Base-by-base conservation (phyloP, 2,797 vertebrate species). In the Gouania willdenowi region DNA sequence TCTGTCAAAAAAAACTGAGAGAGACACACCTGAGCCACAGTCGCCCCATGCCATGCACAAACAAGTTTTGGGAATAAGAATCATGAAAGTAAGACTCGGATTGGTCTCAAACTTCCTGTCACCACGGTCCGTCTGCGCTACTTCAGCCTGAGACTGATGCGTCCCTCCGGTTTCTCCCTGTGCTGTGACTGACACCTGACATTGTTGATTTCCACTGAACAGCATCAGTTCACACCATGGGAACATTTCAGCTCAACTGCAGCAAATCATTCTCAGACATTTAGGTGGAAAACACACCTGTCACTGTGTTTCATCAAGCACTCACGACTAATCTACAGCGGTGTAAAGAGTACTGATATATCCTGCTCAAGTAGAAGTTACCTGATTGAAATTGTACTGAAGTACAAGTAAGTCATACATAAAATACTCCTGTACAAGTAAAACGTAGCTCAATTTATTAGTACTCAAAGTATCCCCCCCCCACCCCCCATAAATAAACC, bases 61-160 rank as follows among this genome's bases (percentile, higher is more conserved):
- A 14, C 12, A 24, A n/a, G n/a, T 3, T 17, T 6, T 14, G 13
- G 10, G 14, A 24, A 1, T n/a, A 11, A 6, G 17, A 5, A 29
- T 41, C 33, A 14, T 5, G 8, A 14, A 10, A 10, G 10, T 10
- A 10, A 23, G 19, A 19, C 5, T 5, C 18, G 2, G 18, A 5
- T 19, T 18, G 19, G 5, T 27, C 26, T 11, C 23, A 30, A 16
- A 19, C 36, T 47, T 10, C 33, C 27, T 25, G 15, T 43, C 32
- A 16, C 22, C 13, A 2, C 19, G 22, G 29, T 24, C 24, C 18
- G 8, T 24, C 22, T 31, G 26, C 4, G 0, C n/a, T n/a, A n/a
- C n/a, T n/a, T n/a, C n/a, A n/a, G n/a, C n/a, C n/a, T n/a, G 50
- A 16, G 57, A 49, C 45, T 21, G 68, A 79, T 74, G 68, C 75